phyloP scores from a whole-genome alignment of 2,888 invertebrate genomes.

The Macaria notata region DNA sequence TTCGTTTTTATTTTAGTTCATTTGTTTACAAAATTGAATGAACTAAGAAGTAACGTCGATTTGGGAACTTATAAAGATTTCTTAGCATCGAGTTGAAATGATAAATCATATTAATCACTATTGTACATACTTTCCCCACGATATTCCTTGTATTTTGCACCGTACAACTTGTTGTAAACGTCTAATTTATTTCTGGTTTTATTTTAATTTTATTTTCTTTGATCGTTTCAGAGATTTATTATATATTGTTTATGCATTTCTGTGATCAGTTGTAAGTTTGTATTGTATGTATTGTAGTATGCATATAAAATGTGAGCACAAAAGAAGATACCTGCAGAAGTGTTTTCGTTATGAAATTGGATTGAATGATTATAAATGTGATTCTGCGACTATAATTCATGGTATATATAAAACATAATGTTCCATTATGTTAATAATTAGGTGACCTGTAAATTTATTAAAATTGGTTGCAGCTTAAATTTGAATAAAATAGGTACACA shows the following conservation, averaged over 20 bases:
- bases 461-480: no score
- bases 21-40: no score
- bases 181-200: constrained; percentile 52
- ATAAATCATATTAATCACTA: no score
- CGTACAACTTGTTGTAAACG: constrained; percentile 51
- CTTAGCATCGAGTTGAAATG: no score
- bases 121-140: constrained; percentile 47
- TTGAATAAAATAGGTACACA: no score
- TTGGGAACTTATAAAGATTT: constrained; percentile 38
- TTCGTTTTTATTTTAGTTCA: no score
- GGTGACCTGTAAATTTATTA: no score
- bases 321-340: constrained; percentile 37
- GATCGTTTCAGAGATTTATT: constrained; percentile 57
- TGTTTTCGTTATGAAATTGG: constrained; percentile 22
- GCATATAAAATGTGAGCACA: constrained; percentile 53
- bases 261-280: constrained; percentile 72
- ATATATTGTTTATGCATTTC: constrained; percentile 69
- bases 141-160: constrained; percentile 39
- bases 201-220: constrained; percentile 39
- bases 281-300: constrained; percentile 49
- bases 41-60: no score
- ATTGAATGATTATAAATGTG: constrained; percentile 20
- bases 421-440: no score
- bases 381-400: neutral
- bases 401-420: neutral